phyloP scores from a whole-genome alignment of 1,140 invertebrate genomes.

The Anadara kagoshimensis region DNA sequence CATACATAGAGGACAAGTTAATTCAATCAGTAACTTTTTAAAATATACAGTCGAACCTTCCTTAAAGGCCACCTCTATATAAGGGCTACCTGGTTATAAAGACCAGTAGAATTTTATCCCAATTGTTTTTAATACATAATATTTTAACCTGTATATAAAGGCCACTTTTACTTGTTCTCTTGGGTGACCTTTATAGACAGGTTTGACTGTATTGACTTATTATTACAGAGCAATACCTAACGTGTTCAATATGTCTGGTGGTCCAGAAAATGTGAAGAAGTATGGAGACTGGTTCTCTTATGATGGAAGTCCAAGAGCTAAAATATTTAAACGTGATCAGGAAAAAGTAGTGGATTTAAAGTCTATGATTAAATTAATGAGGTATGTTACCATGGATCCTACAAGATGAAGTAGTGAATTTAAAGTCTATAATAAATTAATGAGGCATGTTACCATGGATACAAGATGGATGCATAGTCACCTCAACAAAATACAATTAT shows the following conservation, averaged over 20 bases:
- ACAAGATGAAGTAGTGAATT: no score
- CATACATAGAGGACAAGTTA: not conserved
- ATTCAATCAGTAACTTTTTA: no score
- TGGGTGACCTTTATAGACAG: no score
- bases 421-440: no score
- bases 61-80: no score
- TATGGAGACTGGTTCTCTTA: constrained; percentile 83
- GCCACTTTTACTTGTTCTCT: no score
- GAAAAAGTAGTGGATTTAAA: constrained; percentile 62
- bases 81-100: no score
- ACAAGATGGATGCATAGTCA: no score
- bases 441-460: no score
- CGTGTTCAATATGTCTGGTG: constrained; percentile 79
- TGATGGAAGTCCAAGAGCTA: constrained; percentile 67
- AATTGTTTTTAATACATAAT: no score
- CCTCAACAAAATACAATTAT: not conserved
- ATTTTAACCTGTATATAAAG: no score
- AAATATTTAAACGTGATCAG: constrained; percentile 71
- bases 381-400: constrained; percentile 60
- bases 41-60: not conserved
- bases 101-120: no score
- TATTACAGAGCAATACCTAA: constrained; percentile 78
- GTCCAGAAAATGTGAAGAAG: constrained; percentile 76
- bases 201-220: not conserved
- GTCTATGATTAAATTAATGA: constrained; percentile 72